phyloP scores from a whole-genome alignment of 2,113 vertebrate species.

The Daboia siamensis region DNA sequence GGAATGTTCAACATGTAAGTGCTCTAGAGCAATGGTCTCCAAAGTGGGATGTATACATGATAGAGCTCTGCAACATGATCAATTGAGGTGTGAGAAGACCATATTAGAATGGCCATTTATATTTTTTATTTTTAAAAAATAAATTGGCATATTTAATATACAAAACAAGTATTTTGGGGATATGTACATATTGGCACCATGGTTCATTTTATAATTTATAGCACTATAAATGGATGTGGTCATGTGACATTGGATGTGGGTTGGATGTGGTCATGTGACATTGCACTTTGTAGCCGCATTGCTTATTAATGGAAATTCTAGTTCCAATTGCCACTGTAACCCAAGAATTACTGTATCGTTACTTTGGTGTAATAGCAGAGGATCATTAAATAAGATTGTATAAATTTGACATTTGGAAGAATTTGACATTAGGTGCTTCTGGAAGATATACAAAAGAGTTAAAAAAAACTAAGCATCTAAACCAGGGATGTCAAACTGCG shows the following conservation, averaged over 20 bases:
- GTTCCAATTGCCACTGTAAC: not conserved
- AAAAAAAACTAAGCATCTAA: not conserved
- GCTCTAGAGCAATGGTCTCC: not conserved
- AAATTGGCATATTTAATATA: not conserved
- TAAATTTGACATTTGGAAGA: not conserved
- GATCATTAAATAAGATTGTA: not conserved
- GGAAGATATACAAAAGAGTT: not conserved
- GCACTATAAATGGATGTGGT: not conserved
- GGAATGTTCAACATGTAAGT: not conserved
- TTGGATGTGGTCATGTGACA: not conserved
- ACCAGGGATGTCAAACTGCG: no score
- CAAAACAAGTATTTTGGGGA: not conserved
- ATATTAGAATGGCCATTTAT: not conserved
- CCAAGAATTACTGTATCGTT: not conserved
- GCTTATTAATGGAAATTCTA: not conserved
- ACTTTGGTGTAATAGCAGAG: not conserved
- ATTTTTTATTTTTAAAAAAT: not conserved
- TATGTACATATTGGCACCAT: not conserved
- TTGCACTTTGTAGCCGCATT: not conserved
- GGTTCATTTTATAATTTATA: not conserved
- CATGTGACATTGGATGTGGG: not conserved
- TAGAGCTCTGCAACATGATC: not conserved
- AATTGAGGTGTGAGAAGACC: not conserved
- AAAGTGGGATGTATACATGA: not conserved
- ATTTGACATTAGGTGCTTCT: not conserved